phyloP scores from a whole-genome alignment of 2,113 vertebrate genomes.

The Nematolebias whitei region DNA sequence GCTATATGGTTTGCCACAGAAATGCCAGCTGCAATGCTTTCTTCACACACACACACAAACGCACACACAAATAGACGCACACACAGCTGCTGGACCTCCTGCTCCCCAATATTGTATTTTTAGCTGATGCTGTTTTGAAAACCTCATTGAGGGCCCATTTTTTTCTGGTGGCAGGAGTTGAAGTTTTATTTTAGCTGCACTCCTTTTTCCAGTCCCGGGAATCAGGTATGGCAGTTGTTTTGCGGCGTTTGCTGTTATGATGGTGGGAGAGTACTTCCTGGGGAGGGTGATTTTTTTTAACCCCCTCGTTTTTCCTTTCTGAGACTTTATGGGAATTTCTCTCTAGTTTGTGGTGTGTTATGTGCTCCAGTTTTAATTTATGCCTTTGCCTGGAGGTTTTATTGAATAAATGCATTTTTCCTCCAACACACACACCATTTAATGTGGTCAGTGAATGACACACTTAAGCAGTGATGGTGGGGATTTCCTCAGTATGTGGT shows the following conservation, averaged over 20 bases:
- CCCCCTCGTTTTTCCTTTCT: constrained; percentile 14
- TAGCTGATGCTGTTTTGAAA: constrained; percentile 77
- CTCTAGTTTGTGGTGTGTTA: constrained; percentile 53
- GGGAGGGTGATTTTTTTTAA: constrained; percentile 8
- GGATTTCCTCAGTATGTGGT: constrained; percentile 20
- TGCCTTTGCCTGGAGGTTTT: constrained; percentile 34
- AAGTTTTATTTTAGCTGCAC: constrained; percentile 76
- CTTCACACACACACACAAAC: constrained; percentile 26
- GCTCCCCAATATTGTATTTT: constrained; percentile 76
- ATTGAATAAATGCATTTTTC: constrained; percentile 13
- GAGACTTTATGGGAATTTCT: constrained; percentile 52
- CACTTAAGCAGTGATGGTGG: constrained; percentile 37
- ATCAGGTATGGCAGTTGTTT: constrained; percentile 66
- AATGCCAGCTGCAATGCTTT: constrained; percentile 59
- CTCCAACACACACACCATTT: constrained; percentile 15
- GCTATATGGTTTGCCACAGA: constrained; percentile 67
- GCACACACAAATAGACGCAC: constrained; percentile 45
- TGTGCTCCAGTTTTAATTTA: constrained; percentile 60
- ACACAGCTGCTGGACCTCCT: constrained; percentile 64
- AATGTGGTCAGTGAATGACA: constrained; percentile 32
- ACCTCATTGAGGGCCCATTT: constrained; percentile 66
- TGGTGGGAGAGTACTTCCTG: constrained; percentile 32
- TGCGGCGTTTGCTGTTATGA: constrained; percentile 55
- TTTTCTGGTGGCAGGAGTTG: constrained; percentile 70
- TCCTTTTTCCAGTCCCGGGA: constrained; percentile 65